phyloP scores from a whole-genome alignment of 2,888 invertebrate genomes.

The Diadegma fenestrale region DNA sequence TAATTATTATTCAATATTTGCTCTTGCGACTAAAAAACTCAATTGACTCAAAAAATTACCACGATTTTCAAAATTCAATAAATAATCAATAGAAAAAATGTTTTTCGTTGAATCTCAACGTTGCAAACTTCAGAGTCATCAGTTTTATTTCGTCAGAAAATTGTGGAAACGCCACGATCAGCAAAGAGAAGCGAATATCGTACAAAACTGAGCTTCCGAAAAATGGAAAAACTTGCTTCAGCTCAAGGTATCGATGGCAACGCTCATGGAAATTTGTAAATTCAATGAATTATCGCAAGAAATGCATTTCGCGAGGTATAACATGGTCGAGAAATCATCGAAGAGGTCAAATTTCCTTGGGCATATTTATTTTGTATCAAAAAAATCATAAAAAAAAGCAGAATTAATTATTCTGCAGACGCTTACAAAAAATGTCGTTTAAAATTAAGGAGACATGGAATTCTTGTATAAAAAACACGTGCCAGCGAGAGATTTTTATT shows the following conservation, averaged over 20 bases:
- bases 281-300: neutral
- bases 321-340: conserved; percentile 44
- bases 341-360: conserved; percentile 30
- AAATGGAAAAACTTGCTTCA: neutral
- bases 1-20: no score
- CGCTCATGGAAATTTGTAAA: neutral
- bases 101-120: no score
- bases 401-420: neutral
- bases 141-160: neutral
- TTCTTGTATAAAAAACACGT: neutral
- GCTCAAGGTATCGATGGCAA: neutral
- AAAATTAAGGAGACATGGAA: neutral
- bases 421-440: neutral
- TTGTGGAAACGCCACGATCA: neutral
- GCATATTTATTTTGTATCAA: conserved; percentile 10
- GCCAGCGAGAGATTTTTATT: neutral
- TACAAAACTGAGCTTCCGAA: neutral
- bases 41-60: no score
- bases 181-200: neutral
- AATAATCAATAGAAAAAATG: no score
- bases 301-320: neutral
- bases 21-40: no score
- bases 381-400: conserved; percentile 2
- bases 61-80: no score
- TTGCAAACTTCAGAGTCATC: no score